Base-by-base conservation (phyloP, 37 sponge, comb jelly and placozoan species). In the Oopsacas minuta region DNA sequence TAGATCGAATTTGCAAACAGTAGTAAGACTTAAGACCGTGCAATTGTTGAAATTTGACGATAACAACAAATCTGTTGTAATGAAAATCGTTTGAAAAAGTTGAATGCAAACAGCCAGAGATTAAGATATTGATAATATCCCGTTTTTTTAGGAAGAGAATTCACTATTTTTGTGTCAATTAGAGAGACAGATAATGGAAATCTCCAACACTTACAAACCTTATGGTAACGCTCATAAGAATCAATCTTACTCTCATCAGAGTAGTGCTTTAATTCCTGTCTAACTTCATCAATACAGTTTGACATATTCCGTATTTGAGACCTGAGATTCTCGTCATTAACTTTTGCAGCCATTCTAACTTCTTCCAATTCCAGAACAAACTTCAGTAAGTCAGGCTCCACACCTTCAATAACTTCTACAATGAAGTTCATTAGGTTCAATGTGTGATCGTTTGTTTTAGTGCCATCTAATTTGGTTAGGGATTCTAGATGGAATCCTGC, bases 271-370 rank as follows among this genome's bases (percentile, higher is more conserved):
- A 61, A n/a, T 61, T 61, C 75, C 30, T 61, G 75, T n/a, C 28
- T 61, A 61, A 61, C 28, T 34, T 61, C 75, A 61, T 61, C 75
- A 61, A 61, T 61, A 34, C 75, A 32, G 75, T 61, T 61, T 3
- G 75, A 61, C 22, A 61, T n/a, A 61, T 61, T 61, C 75, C 75
- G 7, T 32, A 61, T 61, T 61, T 61, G 75, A 3, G 17, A 20
- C 28, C 75, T 61, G 75, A 61, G 75, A 61, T 3, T 61, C 30
- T 61, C 75, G 30, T 61, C 75, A 61, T 61, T 61, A n/a, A 61
- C 75, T n/a, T 61, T 61, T 34, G 75, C 75, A 12, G 75, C 75
- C 22, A 32, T 61, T n/a, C 30, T 61, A 3, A 61, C 75, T 61
- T 61, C 75, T 34, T 61, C 75, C 5, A 61, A 34, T n/a, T 61